These are phyloP conservation scores for Lampris megalopsis DNA, from an alignment of 2,113 vertebrate species.

Conservation along the genomic window DNA sequence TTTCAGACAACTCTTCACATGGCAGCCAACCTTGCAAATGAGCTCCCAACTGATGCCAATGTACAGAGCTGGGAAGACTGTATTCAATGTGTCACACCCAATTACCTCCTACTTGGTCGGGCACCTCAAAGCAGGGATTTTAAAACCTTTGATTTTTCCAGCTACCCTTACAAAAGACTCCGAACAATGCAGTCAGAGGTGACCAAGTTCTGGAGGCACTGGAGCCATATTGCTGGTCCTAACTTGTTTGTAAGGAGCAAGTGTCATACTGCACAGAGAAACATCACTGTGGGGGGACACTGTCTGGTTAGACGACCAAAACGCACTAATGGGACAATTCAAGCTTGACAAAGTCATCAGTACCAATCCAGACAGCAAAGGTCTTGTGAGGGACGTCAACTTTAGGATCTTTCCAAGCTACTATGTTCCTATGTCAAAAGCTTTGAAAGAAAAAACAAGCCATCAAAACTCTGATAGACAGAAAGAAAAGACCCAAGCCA, in stretches of 20 bases:
- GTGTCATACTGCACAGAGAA: background rate
- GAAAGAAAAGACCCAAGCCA: constrained; percentile 17
- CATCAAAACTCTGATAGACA: background rate
- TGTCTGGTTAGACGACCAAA: too few relatives aligned
- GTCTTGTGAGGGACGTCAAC: constrained; percentile 29
- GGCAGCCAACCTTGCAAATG: constrained; percentile 26
- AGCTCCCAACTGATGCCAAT: constrained; percentile 2
- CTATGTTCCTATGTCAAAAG: background rate
- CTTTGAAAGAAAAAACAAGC: background rate
- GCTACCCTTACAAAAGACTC: background rate
- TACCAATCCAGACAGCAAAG: constrained; percentile 3
- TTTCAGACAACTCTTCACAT: constrained; percentile 33
- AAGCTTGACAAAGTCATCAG: constrained; percentile 3
- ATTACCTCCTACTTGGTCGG: background rate
- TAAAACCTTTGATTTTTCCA: too few relatives aligned
- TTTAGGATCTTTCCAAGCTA: constrained; percentile 21
- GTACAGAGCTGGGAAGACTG: background rate
- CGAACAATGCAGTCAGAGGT: too few relatives aligned
- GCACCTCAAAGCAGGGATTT: too few relatives aligned
- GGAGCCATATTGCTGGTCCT: background rate
- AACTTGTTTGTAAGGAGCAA: background rate
- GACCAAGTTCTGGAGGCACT: too few relatives aligned
- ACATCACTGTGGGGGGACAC: background rate
- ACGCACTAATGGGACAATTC: too few relatives aligned
- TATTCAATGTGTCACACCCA: background rate